Conservation (phyloP, 2,797 vertebrate species). For the Cynopterus sphinx region DNA sequence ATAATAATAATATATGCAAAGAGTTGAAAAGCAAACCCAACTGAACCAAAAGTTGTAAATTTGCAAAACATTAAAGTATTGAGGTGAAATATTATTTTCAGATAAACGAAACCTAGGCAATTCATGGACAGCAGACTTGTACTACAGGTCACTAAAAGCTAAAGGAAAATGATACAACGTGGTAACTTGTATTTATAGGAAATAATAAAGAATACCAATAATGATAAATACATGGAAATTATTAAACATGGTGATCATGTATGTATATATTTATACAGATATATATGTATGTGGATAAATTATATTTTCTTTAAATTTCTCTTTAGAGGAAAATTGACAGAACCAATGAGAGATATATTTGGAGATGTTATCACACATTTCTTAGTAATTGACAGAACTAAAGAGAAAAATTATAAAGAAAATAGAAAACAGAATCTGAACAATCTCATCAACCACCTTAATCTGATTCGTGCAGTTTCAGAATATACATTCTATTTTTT, state of each 20-base stretch:
- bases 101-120: background rate
- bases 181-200: background rate
- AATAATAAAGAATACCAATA: background rate
- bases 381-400: background rate
- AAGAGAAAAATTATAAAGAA: background rate
- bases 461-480: background rate
- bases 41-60: background rate
- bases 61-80: background rate
- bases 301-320: background rate
- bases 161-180: background rate
- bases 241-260: background rate
- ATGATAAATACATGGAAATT: background rate
- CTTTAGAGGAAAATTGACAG: background rate
- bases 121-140: background rate
- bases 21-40: background rate
- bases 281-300: background rate
- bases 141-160: background rate
- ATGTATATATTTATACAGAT: background rate
- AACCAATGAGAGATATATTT: background rate
- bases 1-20: background rate
- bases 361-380: background rate
- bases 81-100: background rate
- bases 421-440: background rate
- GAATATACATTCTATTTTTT: background rate
- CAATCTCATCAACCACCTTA: background rate